Conservation (phyloP, 23 tunicate genomes). For the Corella eumyota region DNA sequence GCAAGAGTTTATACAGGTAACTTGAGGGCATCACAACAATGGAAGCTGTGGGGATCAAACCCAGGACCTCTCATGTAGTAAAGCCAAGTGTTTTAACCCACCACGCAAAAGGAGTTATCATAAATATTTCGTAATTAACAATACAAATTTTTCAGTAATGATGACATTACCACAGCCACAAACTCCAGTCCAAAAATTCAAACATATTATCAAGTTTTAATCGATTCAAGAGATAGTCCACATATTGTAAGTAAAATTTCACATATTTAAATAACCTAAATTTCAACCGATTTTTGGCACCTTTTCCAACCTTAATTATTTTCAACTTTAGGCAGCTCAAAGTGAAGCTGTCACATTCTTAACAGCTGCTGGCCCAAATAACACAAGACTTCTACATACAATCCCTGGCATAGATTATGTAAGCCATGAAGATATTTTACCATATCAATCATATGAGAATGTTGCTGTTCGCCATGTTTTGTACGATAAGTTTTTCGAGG, state of each 20-base stretch:
- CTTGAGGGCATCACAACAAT: too few relatives aligned
- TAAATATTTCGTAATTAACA: too few relatives aligned
- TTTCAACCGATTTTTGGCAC: not conserved
- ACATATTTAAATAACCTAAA: too few relatives aligned
- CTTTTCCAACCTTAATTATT: not conserved
- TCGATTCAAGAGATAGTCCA: conserved; percentile 68
- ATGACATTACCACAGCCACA: too few relatives aligned
- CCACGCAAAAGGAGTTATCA: too few relatives aligned
- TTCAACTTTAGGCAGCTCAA: conserved; percentile 18
- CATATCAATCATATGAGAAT: conserved; percentile 73
- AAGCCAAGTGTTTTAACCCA: too few relatives aligned
- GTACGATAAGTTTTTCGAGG: conserved; percentile 47
- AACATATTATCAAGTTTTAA: conserved; percentile 77
- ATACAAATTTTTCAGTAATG: too few relatives aligned
- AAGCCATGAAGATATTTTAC: conserved; percentile 64
- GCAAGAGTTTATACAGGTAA: too few relatives aligned
- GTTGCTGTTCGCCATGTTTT: conserved; percentile 63
- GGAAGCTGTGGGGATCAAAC: too few relatives aligned
- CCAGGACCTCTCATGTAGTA: too few relatives aligned
- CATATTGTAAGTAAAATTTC: conserved; percentile 15
- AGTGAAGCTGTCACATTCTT: conserved; percentile 78
- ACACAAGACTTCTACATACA: conserved; percentile 27
- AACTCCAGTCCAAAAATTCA: too few relatives aligned
- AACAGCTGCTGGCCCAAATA: conserved; percentile 21
- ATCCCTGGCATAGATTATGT: conserved; percentile 89